These are phyloP conservation scores for Patella caerulea DNA, from an alignment of 2,888 invertebrate genomes.

Conservation along the genomic window DNA sequence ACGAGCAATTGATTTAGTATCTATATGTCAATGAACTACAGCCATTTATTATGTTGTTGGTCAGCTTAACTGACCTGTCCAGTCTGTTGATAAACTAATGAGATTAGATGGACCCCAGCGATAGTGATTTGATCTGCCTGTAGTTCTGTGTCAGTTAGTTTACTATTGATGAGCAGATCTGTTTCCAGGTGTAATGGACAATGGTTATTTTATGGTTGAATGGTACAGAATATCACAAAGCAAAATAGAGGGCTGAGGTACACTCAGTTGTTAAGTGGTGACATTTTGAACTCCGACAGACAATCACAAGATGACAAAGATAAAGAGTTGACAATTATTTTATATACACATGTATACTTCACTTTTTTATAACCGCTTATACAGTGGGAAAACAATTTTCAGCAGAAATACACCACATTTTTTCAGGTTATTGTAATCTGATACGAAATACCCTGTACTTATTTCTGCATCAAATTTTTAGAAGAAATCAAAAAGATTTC, in stretches of 20 bases:
- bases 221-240: neutral
- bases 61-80: too few species aligned
- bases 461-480: too few species aligned
- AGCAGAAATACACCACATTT: neutral
- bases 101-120: conserved; percentile 1
- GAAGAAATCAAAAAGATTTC: too few species aligned
- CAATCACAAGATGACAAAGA: neutral
- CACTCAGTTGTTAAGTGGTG: neutral
- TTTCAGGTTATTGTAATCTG: too few species aligned
- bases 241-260: neutral
- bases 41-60: too few species aligned
- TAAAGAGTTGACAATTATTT: conserved; percentile 4
- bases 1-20: too few species aligned
- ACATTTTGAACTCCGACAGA: conserved; percentile 9
- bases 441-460: too few species aligned
- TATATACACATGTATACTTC: conserved; percentile 2
- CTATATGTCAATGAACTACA: too few species aligned
- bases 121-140: conserved; percentile 2
- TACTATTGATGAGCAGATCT: neutral
- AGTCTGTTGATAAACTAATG: conserved; percentile 3
- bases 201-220: conserved; percentile 5
- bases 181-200: conserved; percentile 10
- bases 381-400: neutral
- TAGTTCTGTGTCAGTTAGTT: neutral
- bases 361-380: neutral